A percentile compares a stretch with the other conserved stretches of the same genome.
Conservation (phyloP, 2,797 vertebrate genomes). For the Paramormyrops hopkinsi region DNA sequence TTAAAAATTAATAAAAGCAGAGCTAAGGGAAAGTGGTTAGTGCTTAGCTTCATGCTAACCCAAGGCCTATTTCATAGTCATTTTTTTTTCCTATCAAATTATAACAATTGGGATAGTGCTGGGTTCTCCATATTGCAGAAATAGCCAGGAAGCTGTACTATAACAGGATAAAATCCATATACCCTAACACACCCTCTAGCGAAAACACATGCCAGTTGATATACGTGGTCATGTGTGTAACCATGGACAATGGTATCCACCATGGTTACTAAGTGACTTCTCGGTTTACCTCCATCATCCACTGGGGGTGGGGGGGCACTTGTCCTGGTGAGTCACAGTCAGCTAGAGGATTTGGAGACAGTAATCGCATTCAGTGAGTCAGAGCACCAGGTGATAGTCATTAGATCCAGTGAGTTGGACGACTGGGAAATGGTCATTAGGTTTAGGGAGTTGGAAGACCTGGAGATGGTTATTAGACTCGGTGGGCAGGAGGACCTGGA, state of each 20-base stretch:
- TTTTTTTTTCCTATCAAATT: not conserved
- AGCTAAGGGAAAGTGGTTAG: not conserved
- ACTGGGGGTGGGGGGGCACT: not conserved
- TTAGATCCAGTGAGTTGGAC: not conserved
- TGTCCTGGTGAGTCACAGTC: not conserved
- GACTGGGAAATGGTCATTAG: not conserved
- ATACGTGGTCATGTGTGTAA: not conserved
- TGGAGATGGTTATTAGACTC: not conserved
- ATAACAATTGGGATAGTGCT: not conserved
- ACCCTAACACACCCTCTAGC: not conserved
- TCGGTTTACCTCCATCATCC: not conserved
- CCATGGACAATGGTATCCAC: not conserved
- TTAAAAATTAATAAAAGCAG: constrained; percentile 2
- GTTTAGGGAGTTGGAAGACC: not conserved
- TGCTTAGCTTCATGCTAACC: not conserved
- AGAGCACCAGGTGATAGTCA: not conserved
- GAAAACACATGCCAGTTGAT: not conserved
- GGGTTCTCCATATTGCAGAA: not conserved
- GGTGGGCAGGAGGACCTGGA: not conserved
- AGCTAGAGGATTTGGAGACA: not conserved
- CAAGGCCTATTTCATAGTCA: not conserved
- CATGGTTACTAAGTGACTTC: not conserved
- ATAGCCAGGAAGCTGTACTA: not conserved
- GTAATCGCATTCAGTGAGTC: not conserved
- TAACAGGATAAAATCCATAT: not conserved